These are phyloP conservation scores for Dinocampus coccinellae DNA, from an alignment of 2,888 invertebrate genomes.

Conservation along the genomic window DNA sequence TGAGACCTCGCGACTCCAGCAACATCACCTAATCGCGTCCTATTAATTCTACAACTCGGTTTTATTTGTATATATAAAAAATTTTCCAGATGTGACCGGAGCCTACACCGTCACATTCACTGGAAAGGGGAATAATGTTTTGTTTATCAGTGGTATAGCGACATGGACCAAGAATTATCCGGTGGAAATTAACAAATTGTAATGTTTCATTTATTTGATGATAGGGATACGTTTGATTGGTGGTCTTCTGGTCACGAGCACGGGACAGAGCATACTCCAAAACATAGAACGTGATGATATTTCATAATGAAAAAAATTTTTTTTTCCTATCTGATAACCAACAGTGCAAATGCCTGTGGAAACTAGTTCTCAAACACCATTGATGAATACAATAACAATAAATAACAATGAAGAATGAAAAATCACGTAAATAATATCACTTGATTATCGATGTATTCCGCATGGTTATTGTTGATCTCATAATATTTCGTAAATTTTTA, in stretches of 20 bases:
- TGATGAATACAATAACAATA: neutral
- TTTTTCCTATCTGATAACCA: too few relatives aligned
- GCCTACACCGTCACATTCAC: neutral
- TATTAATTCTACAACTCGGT: conserved; percentile 69
- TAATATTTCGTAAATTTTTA: neutral
- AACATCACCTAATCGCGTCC: conserved; percentile 62
- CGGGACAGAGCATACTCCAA: neutral
- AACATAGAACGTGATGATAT: neutral
- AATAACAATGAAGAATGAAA: neutral
- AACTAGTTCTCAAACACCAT: neutral
- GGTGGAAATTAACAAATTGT: neutral
- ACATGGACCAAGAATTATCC: neutral
- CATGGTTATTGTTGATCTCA: neutral
- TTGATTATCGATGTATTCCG: neutral
- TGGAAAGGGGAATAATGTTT: neutral
- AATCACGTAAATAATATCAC: neutral
- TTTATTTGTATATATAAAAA: conserved; percentile 8
- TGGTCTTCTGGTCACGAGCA: neutral
- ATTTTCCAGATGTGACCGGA: too few relatives aligned
- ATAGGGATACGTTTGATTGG: neutral
- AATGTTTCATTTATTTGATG: neutral
- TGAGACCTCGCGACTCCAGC: conserved; percentile 69
- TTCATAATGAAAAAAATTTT: neutral
- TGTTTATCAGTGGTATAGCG: neutral
- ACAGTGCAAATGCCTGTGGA: neutral